A percentile compares a stretch with the other conserved stretches of the same genome.
phyloP scores from a whole-genome alignment of 2,113 vertebrate species.

The Phrynosoma blainvillii region DNA sequence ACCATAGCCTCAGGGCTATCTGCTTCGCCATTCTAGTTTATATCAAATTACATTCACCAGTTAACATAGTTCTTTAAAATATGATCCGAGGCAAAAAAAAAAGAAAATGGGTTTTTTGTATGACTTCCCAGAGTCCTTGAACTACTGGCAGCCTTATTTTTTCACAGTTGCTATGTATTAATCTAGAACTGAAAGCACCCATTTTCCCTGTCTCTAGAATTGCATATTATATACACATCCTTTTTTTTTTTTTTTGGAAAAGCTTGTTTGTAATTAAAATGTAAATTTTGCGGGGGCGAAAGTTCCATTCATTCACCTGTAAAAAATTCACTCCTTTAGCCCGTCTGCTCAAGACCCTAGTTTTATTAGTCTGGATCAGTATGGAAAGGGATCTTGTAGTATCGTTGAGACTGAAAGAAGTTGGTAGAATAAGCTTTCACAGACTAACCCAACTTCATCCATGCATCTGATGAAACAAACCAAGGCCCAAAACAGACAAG shows the following conservation, averaged over 20 bases:
- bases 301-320: not conserved
- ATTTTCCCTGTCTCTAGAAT: constrained; percentile 32
- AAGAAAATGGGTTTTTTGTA: not conserved
- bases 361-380: too few relatives aligned
- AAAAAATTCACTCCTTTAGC: too few relatives aligned
- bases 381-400: too few relatives aligned
- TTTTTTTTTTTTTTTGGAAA: not conserved
- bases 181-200: constrained; percentile 16
- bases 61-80: not conserved
- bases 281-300: too few relatives aligned
- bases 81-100: not conserved
- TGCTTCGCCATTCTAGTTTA: not conserved
- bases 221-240: not conserved
- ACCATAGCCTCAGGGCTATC: not conserved
- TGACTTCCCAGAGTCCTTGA: not conserved
- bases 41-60: not conserved
- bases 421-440: too few relatives aligned
- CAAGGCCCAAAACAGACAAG: too few relatives aligned
- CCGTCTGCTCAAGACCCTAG: too few relatives aligned
- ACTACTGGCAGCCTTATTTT: constrained; percentile 19
- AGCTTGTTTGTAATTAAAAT: not conserved
- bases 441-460: too few relatives aligned
- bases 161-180: constrained; percentile 21
- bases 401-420: too few relatives aligned
- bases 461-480: too few relatives aligned